Conservation (phyloP, 1,140 invertebrate genomes). For the Sinella curviseta region DNA sequence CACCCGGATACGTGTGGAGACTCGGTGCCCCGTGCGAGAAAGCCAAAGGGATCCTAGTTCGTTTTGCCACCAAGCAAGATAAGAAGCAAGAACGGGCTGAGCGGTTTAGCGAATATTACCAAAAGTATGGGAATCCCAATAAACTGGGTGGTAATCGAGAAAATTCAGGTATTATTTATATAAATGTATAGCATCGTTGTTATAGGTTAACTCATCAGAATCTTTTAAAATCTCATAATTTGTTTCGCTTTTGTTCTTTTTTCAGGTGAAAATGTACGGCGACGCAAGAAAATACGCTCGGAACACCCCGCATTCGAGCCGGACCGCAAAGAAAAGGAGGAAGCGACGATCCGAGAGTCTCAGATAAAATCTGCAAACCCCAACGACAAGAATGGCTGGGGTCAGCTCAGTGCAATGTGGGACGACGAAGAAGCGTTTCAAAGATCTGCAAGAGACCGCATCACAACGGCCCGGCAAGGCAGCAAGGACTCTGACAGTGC, state of each 20-base stretch:
- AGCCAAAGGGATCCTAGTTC: constrained; percentile 68
- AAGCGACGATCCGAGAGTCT: constrained; percentile 6
- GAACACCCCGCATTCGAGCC: background rate
- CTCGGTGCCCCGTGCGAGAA: constrained; percentile 59
- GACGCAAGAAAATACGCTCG: background rate
- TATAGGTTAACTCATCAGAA: background rate
- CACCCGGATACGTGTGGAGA: constrained; percentile 71
- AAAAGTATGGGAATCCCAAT: constrained; percentile 67
- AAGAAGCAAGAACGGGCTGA: constrained; percentile 64
- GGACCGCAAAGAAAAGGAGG: background rate
- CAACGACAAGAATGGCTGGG: constrained; percentile 32
- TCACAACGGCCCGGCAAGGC: background rate
- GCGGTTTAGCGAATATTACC: constrained; percentile 65
- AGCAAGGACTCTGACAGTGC: background rate
- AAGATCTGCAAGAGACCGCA: background rate
- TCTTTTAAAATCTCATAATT: background rate
- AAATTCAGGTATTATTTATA: background rate
- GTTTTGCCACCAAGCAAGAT: constrained; percentile 70
- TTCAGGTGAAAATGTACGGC: background rate
- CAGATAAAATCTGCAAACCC: background rate
- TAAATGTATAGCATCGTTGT: background rate
- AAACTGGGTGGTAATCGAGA: constrained; percentile 58
- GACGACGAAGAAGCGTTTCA: constrained; percentile 32
- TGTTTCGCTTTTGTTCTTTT: background rate
- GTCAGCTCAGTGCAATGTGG: constrained; percentile 32